Base-by-base conservation (phyloP, 2,113 vertebrate species). In the Agelaius tricolor region DNA sequence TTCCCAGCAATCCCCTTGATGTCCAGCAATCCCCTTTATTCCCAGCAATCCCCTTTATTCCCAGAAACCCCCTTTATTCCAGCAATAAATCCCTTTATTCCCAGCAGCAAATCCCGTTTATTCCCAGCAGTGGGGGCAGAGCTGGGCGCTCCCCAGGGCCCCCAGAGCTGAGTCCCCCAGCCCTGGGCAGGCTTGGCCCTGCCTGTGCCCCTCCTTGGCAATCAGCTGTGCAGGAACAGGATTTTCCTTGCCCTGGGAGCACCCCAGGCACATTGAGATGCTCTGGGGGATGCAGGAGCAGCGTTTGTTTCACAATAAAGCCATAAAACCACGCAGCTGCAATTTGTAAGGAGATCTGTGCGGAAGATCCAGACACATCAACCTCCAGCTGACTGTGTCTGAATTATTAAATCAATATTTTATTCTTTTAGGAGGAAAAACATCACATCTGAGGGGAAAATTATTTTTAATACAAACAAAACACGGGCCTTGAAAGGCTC, bases 401-500 rank as follows among this genome's bases (percentile, higher is more conserved):
- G 54, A 65, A 80, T 94, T 95, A 92, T 82, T 94, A 84, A 96
- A 91, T 86, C 87, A 90, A 59, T 73, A 71, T 57, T 61, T 81
- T 82, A 72, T 84, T 89, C 77, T 96, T 91, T 82, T 57, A 72
- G 59, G 39, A 51, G 31, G 68, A 63, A 67, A 72, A 74, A 52
- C 10, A 75, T 27, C 81, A 31, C 76, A 61, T 71, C 86, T 82
- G 59, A 69, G 15, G 37, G 41, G 58, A 41, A 89, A 91, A 84
- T 67, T 81, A 57, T 86, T 94, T 90, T 75, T 49, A 84, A 95
- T 82, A 37, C 93, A 91, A 94, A 89, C 76, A 95, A 87, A 94
- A 79, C 35, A 33, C 1, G 4, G 58, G 43, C 59, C 66, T 41
- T 55, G 67, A 33, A 81, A 85, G 13, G 14, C 67, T 55, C 57